Evolutionary conservation across 2,888 invertebrate species (phyloP).

Genomic region (Eledone cirrhosa): DNA sequence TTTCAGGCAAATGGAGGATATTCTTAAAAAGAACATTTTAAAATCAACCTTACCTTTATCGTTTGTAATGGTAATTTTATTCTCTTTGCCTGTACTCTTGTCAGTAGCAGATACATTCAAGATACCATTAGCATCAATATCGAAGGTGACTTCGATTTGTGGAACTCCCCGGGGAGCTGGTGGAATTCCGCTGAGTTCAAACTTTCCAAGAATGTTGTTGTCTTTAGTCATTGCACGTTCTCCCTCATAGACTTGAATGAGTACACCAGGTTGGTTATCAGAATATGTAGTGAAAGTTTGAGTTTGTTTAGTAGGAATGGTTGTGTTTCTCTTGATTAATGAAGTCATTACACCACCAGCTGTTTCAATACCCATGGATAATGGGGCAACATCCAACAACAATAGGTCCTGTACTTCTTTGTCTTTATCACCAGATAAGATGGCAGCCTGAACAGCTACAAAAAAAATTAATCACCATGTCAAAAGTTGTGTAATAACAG

Average conservation of each 20-base stretch:
- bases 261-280: conserved; percentile 88
- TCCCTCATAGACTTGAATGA: conserved; percentile 67
- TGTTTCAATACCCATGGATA: conserved; percentile 88
- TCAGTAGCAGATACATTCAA: conserved; percentile 92
- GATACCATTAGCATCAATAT: conserved; percentile 82
- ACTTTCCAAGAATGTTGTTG: conserved; percentile 87
- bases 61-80: conserved; percentile 73
- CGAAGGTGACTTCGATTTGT: conserved; percentile 72
- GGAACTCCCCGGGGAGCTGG: conserved; percentile 92
- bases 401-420: conserved; percentile 67
- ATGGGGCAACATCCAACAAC: conserved; percentile 67
- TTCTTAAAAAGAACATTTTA: not conserved
- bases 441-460: conserved; percentile 91
- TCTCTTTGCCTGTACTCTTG: conserved; percentile 74
- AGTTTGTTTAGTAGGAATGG: conserved; percentile 95
- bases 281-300: conserved; percentile 97
- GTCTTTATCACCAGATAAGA: conserved; percentile 67
- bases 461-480: not conserved
- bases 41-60: conserved; percentile 73
- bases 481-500: not conserved
- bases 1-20: not conserved
- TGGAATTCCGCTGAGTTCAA: conserved; percentile 95
- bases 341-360: conserved; percentile 95
- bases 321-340: conserved; percentile 95
- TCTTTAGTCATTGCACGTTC: conserved; percentile 68